Conservation (phyloP, 2,113 vertebrate genomes). For the Sardina pilchardus region DNA sequence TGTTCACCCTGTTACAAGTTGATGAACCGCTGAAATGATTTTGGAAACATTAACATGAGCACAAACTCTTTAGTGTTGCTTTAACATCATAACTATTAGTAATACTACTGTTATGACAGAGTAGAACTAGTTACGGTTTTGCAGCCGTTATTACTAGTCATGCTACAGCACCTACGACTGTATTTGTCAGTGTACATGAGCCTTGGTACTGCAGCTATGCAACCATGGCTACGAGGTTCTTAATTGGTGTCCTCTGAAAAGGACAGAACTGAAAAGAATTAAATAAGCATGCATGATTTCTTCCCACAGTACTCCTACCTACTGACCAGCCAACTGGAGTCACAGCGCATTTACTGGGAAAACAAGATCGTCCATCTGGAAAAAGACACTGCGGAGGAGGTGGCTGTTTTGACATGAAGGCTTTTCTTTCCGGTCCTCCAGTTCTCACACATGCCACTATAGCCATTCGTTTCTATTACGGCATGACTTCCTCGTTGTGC, state of each 20-base stretch:
- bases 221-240: not conserved
- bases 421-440: not conserved
- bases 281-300: constrained; percentile 13
- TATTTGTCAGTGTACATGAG: not conserved
- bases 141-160: not conserved
- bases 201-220: not conserved
- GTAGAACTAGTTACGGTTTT: not conserved
- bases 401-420: constrained; percentile 54
- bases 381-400: constrained; percentile 95
- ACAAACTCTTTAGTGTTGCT: too few relatives aligned
- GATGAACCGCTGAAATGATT: too few relatives aligned
- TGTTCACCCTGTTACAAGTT: too few relatives aligned
- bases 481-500: not conserved
- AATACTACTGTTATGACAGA: not conserved
- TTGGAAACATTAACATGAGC: too few relatives aligned
- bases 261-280: not conserved
- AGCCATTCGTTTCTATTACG: not conserved
- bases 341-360: constrained; percentile 97
- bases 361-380: constrained; percentile 97
- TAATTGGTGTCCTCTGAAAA: not conserved
- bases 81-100: not conserved
- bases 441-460: not conserved
- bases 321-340: constrained; percentile 96
- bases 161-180: not conserved
- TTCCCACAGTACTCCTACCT: constrained; percentile 88